Conservation (phyloP, 2,797 vertebrate species). For the Trachops cirrhosus region DNA sequence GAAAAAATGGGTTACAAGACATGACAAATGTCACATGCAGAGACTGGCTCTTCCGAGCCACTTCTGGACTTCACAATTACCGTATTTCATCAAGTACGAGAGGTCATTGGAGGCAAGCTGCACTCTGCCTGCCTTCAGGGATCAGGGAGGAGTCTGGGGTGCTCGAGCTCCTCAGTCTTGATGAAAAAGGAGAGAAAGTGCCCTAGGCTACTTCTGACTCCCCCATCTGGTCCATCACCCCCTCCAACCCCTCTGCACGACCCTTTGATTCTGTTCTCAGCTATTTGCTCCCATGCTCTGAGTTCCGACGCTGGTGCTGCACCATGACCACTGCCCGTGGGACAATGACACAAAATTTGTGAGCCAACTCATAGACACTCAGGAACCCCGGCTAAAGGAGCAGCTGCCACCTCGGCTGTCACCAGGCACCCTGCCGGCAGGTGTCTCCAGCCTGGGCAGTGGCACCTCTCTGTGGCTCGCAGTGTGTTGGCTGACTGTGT, state of each 20-base stretch:
- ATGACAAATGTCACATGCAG: background rate
- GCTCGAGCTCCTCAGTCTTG: background rate
- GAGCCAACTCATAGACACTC: background rate
- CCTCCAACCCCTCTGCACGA: background rate
- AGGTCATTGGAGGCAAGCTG: background rate
- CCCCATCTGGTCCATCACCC: no score
- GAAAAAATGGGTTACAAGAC: background rate
- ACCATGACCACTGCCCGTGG: rapidly evolving
- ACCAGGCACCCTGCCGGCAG: background rate
- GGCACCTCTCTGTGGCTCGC: background rate
- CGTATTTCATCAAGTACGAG: background rate
- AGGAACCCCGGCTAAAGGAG: background rate
- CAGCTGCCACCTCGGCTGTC: background rate
- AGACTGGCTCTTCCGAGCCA: background rate
- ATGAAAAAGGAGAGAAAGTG: background rate
- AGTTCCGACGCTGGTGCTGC: rapidly evolving
- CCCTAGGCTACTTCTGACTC: background rate
- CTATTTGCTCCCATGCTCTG: background rate
- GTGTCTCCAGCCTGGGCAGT: background rate
- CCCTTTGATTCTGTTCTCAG: background rate
- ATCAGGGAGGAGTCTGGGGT: background rate
- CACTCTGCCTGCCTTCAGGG: no score
- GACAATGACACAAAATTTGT: background rate
- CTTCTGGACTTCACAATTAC: no score
- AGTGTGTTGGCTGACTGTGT: background rate